phyloP scores from a whole-genome alignment of 2,888 invertebrate genomes.

The Melanostoma mellinum region DNA sequence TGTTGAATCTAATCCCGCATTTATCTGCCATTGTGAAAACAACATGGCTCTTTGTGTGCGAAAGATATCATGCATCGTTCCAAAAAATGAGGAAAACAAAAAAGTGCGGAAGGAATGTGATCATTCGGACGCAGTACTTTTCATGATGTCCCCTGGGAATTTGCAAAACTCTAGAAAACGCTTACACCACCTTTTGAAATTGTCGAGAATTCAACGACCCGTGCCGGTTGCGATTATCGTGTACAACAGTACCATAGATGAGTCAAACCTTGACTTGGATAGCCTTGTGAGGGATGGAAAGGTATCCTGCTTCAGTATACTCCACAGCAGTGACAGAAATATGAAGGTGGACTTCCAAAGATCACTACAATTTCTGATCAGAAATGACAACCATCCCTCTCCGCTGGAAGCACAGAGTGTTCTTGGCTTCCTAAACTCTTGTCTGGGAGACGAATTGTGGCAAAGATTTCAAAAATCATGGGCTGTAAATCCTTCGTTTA shows the following conservation, averaged over 20 bases:
- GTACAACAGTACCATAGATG: conserved; percentile 71
- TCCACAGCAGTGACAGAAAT: conserved; percentile 60
- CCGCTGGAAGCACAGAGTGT: conserved; percentile 84
- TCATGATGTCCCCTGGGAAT: conserved; percentile 75
- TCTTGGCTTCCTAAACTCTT: conserved; percentile 83
- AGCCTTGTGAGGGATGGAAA: conserved; percentile 81
- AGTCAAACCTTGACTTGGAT: conserved; percentile 70
- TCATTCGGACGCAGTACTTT: conserved; percentile 78
- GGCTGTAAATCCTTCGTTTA: conserved; percentile 77
- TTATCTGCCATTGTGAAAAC: conserved; percentile 75
- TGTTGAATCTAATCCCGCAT: conserved; percentile 53
- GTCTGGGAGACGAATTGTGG: conserved; percentile 86
- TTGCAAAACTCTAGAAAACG: conserved; percentile 75
- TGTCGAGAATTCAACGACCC: conserved; percentile 74
- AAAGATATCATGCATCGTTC: conserved; percentile 77
- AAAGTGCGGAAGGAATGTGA: conserved; percentile 74
- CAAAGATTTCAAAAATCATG: conserved; percentile 82
- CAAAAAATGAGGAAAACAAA: conserved; percentile 77
- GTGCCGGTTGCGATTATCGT: conserved; percentile 78
- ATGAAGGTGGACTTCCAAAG: conserved; percentile 63
- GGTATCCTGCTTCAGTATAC: conserved; percentile 79
- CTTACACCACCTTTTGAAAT: conserved; percentile 76
- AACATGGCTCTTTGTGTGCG: conserved; percentile 79
- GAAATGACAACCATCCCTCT: conserved; percentile 82
- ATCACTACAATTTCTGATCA: conserved; percentile 76